These are phyloP conservation scores for Carcharodon carcharias DNA, from an alignment of 2,797 vertebrate species.

Conservation along the genomic window DNA sequence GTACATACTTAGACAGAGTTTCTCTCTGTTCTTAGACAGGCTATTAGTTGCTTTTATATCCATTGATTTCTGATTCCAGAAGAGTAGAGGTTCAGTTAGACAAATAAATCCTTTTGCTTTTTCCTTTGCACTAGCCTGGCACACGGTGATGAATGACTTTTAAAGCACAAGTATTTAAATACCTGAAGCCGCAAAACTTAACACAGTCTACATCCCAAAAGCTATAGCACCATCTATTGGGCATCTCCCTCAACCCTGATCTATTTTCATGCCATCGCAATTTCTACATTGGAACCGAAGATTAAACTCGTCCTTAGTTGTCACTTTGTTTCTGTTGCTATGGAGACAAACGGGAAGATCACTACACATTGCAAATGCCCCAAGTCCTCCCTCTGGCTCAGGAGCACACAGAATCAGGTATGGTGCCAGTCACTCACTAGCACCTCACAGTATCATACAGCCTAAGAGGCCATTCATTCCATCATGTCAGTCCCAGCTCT, in stretches of 20 bases:
- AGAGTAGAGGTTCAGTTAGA: background rate
- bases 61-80: background rate
- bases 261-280: background rate
- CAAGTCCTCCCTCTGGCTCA: background rate
- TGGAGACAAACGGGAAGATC: background rate
- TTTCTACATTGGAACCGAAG: background rate
- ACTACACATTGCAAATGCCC: background rate
- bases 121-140: background rate
- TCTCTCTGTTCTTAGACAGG: background rate
- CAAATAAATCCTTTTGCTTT: background rate
- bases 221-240: background rate
- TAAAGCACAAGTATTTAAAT: background rate
- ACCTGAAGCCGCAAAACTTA: background rate
- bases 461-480: background rate
- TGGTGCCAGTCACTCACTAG: background rate
- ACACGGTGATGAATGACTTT: background rate
- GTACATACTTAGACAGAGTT: background rate
- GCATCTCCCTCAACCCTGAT: background rate
- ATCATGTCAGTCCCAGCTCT: background rate
- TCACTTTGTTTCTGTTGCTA: background rate
- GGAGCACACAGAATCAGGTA: background rate
- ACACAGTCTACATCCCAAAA: background rate
- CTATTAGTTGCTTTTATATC: background rate
- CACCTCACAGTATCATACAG: background rate
- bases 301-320: background rate